A percentile compares a stretch with the other conserved stretches of the same genome.
These are phyloP conservation scores for Calameuta filiformis DNA, from an alignment of 2,888 invertebrate genomes.

Conservation along the genomic window DNA sequence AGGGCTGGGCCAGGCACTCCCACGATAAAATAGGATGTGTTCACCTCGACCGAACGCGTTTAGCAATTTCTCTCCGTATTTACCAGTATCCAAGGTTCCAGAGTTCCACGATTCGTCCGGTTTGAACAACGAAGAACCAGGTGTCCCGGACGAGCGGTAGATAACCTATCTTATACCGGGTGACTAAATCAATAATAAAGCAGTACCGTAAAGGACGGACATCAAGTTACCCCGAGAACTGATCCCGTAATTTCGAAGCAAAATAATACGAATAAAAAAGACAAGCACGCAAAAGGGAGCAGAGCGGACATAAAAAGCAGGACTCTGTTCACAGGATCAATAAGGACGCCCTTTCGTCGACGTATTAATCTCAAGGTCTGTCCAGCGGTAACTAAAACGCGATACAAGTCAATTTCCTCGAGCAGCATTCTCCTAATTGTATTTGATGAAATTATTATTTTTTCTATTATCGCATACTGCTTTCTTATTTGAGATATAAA, in stretches of 20 bases:
- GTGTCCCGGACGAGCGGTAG: slow-evolving; percentile 10
- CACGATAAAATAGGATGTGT: slow-evolving; percentile 10
- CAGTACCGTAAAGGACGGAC: neutral
- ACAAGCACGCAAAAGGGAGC: neutral
- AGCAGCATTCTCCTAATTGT: neutral
- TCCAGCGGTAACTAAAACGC: neutral
- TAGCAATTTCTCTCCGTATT: slow-evolving; percentile 2
- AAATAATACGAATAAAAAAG: neutral
- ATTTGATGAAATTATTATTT: neutral
- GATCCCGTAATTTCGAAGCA: neutral
- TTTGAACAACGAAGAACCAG: slow-evolving; percentile 3
- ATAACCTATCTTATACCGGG: neutral
- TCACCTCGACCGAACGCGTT: slow-evolving; percentile 7
- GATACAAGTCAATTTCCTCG: too few species aligned
- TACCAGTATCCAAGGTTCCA: slow-evolving; percentile 11
- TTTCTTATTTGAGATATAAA: neutral
- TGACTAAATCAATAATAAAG: neutral
- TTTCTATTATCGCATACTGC: neutral
- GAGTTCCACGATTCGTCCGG: neutral
- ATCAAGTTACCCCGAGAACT: neutral
- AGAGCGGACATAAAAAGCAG: neutral
- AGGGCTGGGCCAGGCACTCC: slow-evolving; percentile 36
- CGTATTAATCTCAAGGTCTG: neutral
- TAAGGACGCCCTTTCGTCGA: neutral
- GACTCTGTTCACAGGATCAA: neutral